phyloP scores from a whole-genome alignment of 2,113 vertebrate genomes.

The Tragelaphus imberbis region DNA sequence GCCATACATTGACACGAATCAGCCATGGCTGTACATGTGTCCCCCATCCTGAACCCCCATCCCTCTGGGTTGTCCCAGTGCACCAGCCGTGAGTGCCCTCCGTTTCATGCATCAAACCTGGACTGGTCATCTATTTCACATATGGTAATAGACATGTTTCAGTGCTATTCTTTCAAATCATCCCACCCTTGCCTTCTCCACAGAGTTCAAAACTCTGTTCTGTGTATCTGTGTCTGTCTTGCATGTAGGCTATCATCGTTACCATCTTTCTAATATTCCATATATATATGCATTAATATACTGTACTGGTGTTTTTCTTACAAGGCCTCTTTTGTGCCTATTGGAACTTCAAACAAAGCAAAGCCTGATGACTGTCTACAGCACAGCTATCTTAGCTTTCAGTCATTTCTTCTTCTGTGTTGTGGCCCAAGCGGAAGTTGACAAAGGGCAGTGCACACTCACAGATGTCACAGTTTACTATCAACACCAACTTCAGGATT shows the following conservation, averaged over 20 bases:
- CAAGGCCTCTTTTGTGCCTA: neutral
- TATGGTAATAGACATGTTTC: neutral
- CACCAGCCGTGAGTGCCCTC: neutral
- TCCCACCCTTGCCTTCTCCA: neutral
- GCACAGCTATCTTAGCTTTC: neutral
- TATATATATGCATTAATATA: neutral
- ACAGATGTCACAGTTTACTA: neutral
- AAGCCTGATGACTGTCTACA: neutral
- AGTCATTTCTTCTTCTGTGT: neutral
- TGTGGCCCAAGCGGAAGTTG: neutral
- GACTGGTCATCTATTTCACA: neutral
- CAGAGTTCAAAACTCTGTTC: neutral
- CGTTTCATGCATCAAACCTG: neutral
- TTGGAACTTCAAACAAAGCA: neutral
- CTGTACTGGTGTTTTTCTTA: neutral
- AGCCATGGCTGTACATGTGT: neutral
- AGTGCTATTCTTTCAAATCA: neutral
- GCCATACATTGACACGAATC: neutral
- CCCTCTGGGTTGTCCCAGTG: neutral
- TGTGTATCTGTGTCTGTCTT: neutral
- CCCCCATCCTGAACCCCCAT: neutral
- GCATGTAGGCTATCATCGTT: neutral
- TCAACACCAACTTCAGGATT: neutral
- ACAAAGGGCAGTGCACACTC: neutral
- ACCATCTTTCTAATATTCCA: neutral